These are phyloP conservation scores for Trichopoda pennipes DNA, from an alignment of 2,888 invertebrate species.

Conservation along the genomic window DNA sequence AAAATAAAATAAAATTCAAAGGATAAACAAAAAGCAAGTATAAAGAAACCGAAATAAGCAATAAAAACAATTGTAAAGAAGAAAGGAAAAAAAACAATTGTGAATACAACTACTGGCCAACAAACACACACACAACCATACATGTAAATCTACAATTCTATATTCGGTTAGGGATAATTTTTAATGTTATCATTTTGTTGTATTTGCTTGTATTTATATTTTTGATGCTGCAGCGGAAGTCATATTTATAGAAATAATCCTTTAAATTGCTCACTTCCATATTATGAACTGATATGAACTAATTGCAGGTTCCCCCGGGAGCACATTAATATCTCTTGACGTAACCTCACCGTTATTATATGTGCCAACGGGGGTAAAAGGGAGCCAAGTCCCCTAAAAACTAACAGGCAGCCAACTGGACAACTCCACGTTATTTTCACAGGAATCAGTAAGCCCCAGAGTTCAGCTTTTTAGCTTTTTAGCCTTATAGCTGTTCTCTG, in stretches of 20 bases:
- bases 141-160: background rate
- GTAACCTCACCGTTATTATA: too few relatives aligned
- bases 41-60: conserved; percentile 43
- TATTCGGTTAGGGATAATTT: conserved; percentile 46
- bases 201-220: conserved; percentile 29
- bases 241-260: background rate
- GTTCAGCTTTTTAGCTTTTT: too few relatives aligned
- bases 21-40: too few relatives aligned
- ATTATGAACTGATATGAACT: too few relatives aligned
- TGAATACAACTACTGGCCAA: background rate
- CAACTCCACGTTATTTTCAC: too few relatives aligned
- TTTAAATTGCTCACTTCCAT: background rate
- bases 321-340: too few relatives aligned
- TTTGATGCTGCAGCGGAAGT: background rate
- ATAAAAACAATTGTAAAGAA: conserved; percentile 44
- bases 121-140: background rate
- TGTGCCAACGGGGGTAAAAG: too few relatives aligned
- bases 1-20: conserved; percentile 5
- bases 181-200: conserved; percentile 19
- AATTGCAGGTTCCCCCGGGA: too few relatives aligned
- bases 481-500: too few relatives aligned
- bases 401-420: too few relatives aligned
- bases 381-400: too few relatives aligned
- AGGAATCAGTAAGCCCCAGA: too few relatives aligned
- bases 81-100: conserved; percentile 26